Percentiles rank a stretch among this genome's conserved stretches.
Conservation (phyloP, 2,113 vertebrate species). For the Oryctolagus cuniculus region mOryCun1.1 NC_091449.1:41515501-41516000, state of each 20-base stretch:
- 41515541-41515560: not conserved
- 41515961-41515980: constrained; percentile 83
- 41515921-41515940: constrained; percentile 87
- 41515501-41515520: not conserved
- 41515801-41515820: constrained; percentile 63
- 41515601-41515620: not conserved
- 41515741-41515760: constrained; percentile 89
- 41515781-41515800: constrained; percentile 57
- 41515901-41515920: constrained; percentile 87
- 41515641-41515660: not conserved
- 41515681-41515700: constrained; percentile 66
- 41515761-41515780: constrained; percentile 83
- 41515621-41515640: not conserved
- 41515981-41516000: constrained; percentile 77
- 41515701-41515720: constrained; percentile 81
- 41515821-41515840: constrained; percentile 53
- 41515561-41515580: not conserved
- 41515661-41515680: constrained; percentile 29
- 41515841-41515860: constrained; percentile 61
- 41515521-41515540: too few relatives aligned
- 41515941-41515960: constrained; percentile 84
- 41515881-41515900: constrained; percentile 85
- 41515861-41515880: constrained; percentile 83
- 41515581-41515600: not conserved
- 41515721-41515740: constrained; percentile 90